Evolutionary conservation across 2,888 invertebrate species (phyloP).

Genomic region (Nudaria mundana): DNA sequence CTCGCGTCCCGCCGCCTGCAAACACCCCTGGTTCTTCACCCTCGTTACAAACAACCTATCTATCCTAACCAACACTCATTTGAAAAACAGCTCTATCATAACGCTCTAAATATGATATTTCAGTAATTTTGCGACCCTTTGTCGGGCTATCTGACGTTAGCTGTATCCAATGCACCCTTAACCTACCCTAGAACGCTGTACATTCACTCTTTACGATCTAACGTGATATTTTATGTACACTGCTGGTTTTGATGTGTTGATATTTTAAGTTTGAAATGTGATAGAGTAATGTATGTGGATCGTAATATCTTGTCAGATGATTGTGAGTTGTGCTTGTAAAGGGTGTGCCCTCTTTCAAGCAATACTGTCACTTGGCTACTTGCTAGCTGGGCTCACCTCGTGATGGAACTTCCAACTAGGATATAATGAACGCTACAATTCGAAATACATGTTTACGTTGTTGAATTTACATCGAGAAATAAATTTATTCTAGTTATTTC

Average conservation of each 20-base stretch:
- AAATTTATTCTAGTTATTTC: too few relatives aligned
- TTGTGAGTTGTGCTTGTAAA: slow-evolving; percentile 29
- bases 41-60: slow-evolving; percentile 49
- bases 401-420: slow-evolving; percentile 33
- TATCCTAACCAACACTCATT: slow-evolving; percentile 5
- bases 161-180: slow-evolving; percentile 73
- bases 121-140: slow-evolving; percentile 13
- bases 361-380: slow-evolving; percentile 58
- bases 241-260: slow-evolving; percentile 27
- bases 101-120: slow-evolving; percentile 12
- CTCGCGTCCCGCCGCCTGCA: slow-evolving; percentile 65
- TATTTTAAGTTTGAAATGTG: neutral
- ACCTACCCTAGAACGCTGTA: slow-evolving; percentile 59
- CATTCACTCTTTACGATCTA: slow-evolving; percentile 23
- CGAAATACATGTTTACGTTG: slow-evolving; percentile 20
- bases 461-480: neutral
- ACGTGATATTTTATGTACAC: slow-evolving; percentile 31
- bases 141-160: slow-evolving; percentile 53
- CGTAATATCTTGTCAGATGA: slow-evolving; percentile 6
- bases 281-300: slow-evolving; percentile 8
- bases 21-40: slow-evolving; percentile 68
- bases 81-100: slow-evolving; percentile 28
- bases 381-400: slow-evolving; percentile 46
- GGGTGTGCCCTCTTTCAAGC: slow-evolving; percentile 58
- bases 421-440: slow-evolving; percentile 34